Evolutionary conservation across 2,888 invertebrate genomes (phyloP), one percentile per base, ranked within the genome.

Genomic region (Adelognathus sp.): DNA sequence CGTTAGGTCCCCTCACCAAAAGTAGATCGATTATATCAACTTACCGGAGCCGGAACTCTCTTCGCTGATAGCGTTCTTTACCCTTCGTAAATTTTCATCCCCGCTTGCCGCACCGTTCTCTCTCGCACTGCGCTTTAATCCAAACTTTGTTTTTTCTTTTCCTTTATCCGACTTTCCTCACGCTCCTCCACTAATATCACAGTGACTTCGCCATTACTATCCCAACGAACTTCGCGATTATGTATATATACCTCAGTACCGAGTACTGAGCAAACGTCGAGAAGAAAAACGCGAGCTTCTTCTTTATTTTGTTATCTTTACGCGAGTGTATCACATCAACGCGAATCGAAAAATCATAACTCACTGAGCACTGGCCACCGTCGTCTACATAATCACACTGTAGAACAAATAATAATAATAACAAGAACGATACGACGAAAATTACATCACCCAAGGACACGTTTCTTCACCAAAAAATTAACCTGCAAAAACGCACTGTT

Each of bases 1-100:
- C 4, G 27, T 18, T 21, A 16, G n/a, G 2, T 21, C 5, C 9
- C 9, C 11, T 7, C n/a, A 6, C 3, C 2, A 44, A 41, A n/a
- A 74, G 56, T 31, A 33, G n/a, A 41, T 58, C 5, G 1, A 27
- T 61, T 11, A 27, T 46, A n/a, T 33, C 0, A 33, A 75, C 79
- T 79, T 31, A 79, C 79, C 79, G 71, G 75, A 79, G 64, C 54
- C 71, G 70, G n/a, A 29, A 79, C 70, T 75, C 52, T 41, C 31
- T 61, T 39, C 36, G 44, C 36, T n/a, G 11, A 54, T n/a, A 9
- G 9, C 50, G 73, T 44, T 50, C n/a, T 27, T 67, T 77, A 67
- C 46, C 73, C 58, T 60, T 29, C 60, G 29, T 18, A 36, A n/a
- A 5, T 52, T 46, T 31, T 27, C 58, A 16, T 39, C 58, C 18